These are phyloP conservation scores for Myotis yumanensis DNA, from an alignment of 2,113 vertebrate species.

Conservation along the genomic window DNA sequence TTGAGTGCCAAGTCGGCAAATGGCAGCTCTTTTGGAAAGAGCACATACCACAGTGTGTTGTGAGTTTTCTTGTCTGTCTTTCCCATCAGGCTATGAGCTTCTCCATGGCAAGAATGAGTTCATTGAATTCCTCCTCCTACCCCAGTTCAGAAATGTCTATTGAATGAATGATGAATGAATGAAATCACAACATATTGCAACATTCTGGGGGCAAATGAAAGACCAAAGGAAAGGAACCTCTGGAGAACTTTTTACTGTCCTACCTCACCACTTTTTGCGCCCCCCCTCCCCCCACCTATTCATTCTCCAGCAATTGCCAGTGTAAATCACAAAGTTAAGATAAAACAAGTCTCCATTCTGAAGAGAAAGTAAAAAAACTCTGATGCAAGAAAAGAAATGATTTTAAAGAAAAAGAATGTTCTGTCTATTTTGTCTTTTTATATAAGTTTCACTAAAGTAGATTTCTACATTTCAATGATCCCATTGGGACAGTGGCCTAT, in stretches of 20 bases:
- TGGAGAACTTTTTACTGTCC: background rate
- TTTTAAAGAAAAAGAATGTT: background rate
- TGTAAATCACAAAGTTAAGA: background rate
- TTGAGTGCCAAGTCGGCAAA: background rate
- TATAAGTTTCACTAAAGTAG: background rate
- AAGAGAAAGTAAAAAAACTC: background rate
- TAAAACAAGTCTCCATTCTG: background rate
- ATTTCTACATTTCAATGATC: background rate
- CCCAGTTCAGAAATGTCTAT: background rate
- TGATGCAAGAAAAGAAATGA: background rate
- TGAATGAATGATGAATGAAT: background rate
- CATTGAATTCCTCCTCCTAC: background rate
- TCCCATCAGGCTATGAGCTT: background rate
- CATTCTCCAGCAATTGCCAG: too few relatives aligned
- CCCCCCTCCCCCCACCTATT: rapidly evolving
- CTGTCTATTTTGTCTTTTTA: background rate
- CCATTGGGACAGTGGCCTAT: background rate
- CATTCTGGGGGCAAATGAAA: background rate
- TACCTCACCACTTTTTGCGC: background rate
- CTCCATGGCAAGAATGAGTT: background rate
- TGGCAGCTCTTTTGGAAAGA: background rate
- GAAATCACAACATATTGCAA: background rate
- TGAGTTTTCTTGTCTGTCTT: background rate
- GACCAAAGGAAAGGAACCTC: background rate
- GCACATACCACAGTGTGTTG: rapidly evolving